These are phyloP conservation scores for Bucco capensis DNA, from an alignment of 2,113 vertebrate genomes.

Conservation along the genomic window DNA sequence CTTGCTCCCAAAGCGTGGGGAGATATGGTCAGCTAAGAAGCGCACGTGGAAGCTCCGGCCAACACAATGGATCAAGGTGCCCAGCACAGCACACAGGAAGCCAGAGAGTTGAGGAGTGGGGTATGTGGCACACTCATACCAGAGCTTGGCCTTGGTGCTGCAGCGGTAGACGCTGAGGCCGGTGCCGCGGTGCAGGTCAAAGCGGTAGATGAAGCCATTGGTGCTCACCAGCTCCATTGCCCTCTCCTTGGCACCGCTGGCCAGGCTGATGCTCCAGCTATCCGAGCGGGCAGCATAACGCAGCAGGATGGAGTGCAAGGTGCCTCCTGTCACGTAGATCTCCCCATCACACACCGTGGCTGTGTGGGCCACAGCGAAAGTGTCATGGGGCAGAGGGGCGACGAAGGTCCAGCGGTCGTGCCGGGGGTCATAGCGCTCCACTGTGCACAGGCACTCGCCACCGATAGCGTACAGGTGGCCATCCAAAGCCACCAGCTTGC, in stretches of 20 bases:
- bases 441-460: slow-evolving; percentile 87
- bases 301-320: slow-evolving; percentile 80
- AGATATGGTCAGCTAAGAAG: slow-evolving; percentile 83
- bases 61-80: slow-evolving; percentile 80
- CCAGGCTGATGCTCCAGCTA: slow-evolving; percentile 75
- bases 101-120: slow-evolving; percentile 44
- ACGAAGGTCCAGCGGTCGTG: slow-evolving; percentile 84
- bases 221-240: slow-evolving; percentile 79
- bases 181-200: slow-evolving; percentile 79
- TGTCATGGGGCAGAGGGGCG: slow-evolving; percentile 84
- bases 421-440: slow-evolving; percentile 89
- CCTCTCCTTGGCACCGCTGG: slow-evolving; percentile 71
- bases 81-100: slow-evolving; percentile 81
- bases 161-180: slow-evolving; percentile 87
- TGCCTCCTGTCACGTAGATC: slow-evolving; percentile 88
- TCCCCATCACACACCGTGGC: slow-evolving; percentile 81
- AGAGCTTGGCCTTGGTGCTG: slow-evolving; percentile 78
- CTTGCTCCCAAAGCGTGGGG: slow-evolving; percentile 80
- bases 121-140: slow-evolving; percentile 83
- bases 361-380: slow-evolving; percentile 88
- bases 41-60: slow-evolving; percentile 75
- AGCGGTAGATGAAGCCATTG: slow-evolving; percentile 85
- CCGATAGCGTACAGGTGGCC: slow-evolving; percentile 90
- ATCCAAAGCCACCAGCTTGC: slow-evolving; percentile 86
- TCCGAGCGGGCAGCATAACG: slow-evolving; percentile 75